These are phyloP conservation scores for Linnaemya tessellans DNA, from an alignment of 2,888 invertebrate genomes.

Conservation along the genomic window DNA sequence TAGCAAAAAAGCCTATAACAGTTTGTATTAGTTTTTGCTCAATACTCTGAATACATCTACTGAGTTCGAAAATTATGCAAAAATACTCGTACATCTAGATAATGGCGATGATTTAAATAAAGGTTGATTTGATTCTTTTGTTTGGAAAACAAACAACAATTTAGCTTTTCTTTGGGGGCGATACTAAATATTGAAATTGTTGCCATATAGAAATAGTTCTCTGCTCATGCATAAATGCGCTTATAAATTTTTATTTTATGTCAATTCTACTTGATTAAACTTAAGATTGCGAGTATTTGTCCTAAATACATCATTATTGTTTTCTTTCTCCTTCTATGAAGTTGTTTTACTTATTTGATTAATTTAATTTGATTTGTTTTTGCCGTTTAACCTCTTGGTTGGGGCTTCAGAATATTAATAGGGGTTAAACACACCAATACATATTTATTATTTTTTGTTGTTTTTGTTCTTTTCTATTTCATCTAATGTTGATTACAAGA, in stretches of 20 bases:
- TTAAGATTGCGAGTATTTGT: constrained; percentile 47
- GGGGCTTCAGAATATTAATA: constrained; percentile 45
- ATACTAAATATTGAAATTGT: background rate
- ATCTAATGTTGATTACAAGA: constrained; percentile 54
- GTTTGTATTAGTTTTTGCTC: background rate
- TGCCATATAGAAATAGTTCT: constrained; percentile 5
- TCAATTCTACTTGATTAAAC: constrained; percentile 67
- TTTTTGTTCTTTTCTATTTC: constrained; percentile 11
- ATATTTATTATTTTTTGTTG: background rate
- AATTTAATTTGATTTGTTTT: constrained; percentile 30
- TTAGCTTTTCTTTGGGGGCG: background rate
- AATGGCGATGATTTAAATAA: constrained; percentile 61
- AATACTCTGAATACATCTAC: background rate
- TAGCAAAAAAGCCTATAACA: background rate
- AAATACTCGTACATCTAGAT: constrained; percentile 41
- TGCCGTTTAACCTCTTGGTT: constrained; percentile 13
- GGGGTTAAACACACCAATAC: constrained; percentile 54
- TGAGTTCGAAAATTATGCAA: constrained; percentile 6
- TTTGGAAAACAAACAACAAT: background rate
- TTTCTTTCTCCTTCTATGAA: constrained; percentile 51
- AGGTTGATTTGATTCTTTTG: constrained; percentile 36
- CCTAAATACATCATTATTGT: constrained; percentile 25
- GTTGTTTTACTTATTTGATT: constrained; percentile 48
- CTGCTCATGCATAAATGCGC: constrained; percentile 12
- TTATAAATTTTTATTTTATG: constrained; percentile 57